These are phyloP conservation scores for Perognathus longimembris DNA, from an alignment of 2,113 vertebrate species.

Conservation along the genomic window DNA sequence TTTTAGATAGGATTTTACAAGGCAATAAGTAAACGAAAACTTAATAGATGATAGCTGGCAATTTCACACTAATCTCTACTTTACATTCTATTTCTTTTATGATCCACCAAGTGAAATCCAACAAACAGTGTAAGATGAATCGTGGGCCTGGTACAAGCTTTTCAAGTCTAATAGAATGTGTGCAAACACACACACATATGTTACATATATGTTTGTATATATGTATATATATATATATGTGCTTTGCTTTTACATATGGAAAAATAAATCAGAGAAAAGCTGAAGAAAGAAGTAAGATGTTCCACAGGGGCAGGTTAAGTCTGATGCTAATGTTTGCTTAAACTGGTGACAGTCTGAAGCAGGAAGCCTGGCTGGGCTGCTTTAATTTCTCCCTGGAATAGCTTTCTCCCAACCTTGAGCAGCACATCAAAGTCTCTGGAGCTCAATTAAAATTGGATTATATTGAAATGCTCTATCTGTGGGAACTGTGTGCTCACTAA, in stretches of 20 bases:
- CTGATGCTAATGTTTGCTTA: slow-evolving; percentile 97
- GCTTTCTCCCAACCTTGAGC: slow-evolving; percentile 93
- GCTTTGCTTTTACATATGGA: slow-evolving; percentile 81
- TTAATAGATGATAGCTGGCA: slow-evolving; percentile 87
- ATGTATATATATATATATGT: slow-evolving; percentile 7
- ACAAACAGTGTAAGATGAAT: slow-evolving; percentile 81
- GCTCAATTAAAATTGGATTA: slow-evolving; percentile 99
- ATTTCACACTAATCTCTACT: slow-evolving; percentile 88
- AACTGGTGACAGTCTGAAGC: slow-evolving; percentile 94
- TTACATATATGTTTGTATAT: slow-evolving; percentile 87
- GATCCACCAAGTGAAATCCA: slow-evolving; percentile 81
- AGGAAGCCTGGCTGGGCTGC: slow-evolving; percentile 90
- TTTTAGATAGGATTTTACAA: slow-evolving; percentile 55
- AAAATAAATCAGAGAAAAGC: slow-evolving; percentile 79
- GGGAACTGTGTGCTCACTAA: slow-evolving; percentile 91
- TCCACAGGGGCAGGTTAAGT: slow-evolving; percentile 93
- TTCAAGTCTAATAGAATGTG: slow-evolving; percentile 87
- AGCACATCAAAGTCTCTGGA: slow-evolving; percentile 98
- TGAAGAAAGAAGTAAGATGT: slow-evolving; percentile 87
- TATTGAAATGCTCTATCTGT: slow-evolving; percentile 95
- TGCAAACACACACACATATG: too few species aligned
- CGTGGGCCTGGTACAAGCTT: slow-evolving; percentile 88
- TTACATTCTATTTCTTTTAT: slow-evolving; percentile 80
- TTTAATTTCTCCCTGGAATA: slow-evolving; percentile 99
- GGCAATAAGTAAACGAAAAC: slow-evolving; percentile 81